Base-by-base conservation (phyloP, 2,888 invertebrate species). In the Cheilosia scutellata region DNA sequence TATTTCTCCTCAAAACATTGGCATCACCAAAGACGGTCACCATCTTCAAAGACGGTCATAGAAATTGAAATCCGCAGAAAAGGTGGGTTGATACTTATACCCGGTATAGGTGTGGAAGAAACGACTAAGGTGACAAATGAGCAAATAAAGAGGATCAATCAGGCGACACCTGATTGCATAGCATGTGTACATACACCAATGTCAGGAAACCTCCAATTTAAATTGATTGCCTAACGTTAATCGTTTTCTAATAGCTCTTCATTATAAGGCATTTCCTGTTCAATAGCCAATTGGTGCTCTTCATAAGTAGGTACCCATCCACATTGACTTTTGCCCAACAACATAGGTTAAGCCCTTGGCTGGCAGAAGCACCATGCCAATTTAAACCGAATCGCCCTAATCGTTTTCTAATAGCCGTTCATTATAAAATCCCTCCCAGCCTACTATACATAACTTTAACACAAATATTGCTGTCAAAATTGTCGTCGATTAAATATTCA, bases 401-500 rank as follows among this genome's bases (percentile, higher is more conserved):
- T 75, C 33, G 75, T 9, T 44, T 53, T 65, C 47, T 47, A 57
- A 65, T 49, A 49, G 49, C 49, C 27, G 37, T 65, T 66, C 47
- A 58, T 76, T 76, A 58, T 58, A 60, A 29, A 60, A 37, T 33
- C 13, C 5, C 9, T 33, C 37, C 62, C 62, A 62, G 31, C 66
- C 40, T 3, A 37, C 37, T 37, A 7, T 31, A 51, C 51, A 40
- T 68, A 70, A n/a, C 37, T 44, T 29, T 33, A 44, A 55, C 53
- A 53, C 47, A 62, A 77, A 62, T 37, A 70, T 70, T 70, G 62
- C 68, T 27, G 37, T 53, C 49, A 33, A 68, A 76, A 66, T 66
- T 60, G 16, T 62, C 20, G 16, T n/a, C 31, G 25, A 76, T 77
- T 62, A 77, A 77, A 70, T 40, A 70, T 77, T 55, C 29, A 77